Base-by-base conservation (phyloP, 2,113 vertebrate species). In the Leptosomus discolor region DNA sequence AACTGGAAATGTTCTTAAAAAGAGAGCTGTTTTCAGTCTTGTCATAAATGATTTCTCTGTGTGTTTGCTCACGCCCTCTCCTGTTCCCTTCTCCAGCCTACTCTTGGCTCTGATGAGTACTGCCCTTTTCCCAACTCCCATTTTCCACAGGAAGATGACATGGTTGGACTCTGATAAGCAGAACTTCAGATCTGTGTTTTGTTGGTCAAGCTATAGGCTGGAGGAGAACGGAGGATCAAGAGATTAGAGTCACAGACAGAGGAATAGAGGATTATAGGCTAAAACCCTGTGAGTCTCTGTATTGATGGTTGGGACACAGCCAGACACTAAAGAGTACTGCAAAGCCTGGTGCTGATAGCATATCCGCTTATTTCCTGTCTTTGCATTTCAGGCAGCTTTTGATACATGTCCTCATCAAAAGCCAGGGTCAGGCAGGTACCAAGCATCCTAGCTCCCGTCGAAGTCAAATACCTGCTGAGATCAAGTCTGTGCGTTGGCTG, bases 241-340 rank as follows among this genome's bases (percentile, higher is more conserved):
- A 97, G 97, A 96, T 95, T 89, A 97, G 96, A 92, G 92, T 95
- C 84, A 93, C 96, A 97, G 93, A 85, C 95, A 96, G 90, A 82
- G 91, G 90, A 96, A 82, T 75, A 84, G 73, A 71, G 90, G 97
- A 96, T 97, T 96, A 96, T 15, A 85, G 92, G 85, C 83, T 96
- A 94, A 96, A 95, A 46, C 94, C 88, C 94, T 43, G 63, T 43
- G 70, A 95, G 91, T 88, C 92, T 95, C 94, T 92, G 95, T 95
- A 96, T 96, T 94, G 96, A 94, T 92, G 95, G 97, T 64, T 97
- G 95, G 95, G 91, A 46, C 69, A 10, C 91, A 79, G 96, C 91
- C 96, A 82, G 90, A 50, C 63, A 13, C 92, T 89, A 45, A 94
- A 37, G 86, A 95, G 90, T 11, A n/a, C 29, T 86, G 95, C 93